Evolutionary conservation across 2,888 invertebrate genomes (phyloP).

Genomic region (Phoenoteleia sp.): DNA sequence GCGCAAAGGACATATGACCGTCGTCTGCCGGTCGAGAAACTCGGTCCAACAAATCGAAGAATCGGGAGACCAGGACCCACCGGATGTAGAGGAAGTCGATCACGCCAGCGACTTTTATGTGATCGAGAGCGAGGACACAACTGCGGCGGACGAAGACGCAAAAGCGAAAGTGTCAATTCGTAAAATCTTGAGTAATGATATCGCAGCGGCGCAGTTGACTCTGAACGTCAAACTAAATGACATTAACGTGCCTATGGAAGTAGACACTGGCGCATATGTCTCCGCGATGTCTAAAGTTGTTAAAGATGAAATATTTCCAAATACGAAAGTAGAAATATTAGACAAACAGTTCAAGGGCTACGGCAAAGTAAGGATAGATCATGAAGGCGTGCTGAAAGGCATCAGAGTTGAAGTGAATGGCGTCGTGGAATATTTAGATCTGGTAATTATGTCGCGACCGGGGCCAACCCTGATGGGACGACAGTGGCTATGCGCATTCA

Average conservation of each 20-base stretch:
- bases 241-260: constrained; percentile 65
- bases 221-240: constrained; percentile 59
- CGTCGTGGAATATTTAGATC: constrained; percentile 27
- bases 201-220: constrained; percentile 6
- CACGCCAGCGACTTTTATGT: no score
- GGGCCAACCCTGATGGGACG: constrained; percentile 75
- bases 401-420: constrained; percentile 64
- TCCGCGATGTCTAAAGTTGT: constrained; percentile 62
- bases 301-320: constrained; percentile 65
- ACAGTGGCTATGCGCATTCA: constrained; percentile 75
- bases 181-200: background rate
- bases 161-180: background rate
- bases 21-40: background rate
- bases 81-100: background rate
- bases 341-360: constrained; percentile 61
- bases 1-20: background rate
- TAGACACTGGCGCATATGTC: constrained; percentile 73
- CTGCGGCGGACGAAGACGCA: background rate
- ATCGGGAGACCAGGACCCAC: background rate
- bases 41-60: background rate
- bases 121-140: background rate
- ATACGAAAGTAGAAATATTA: constrained; percentile 38
- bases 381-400: constrained; percentile 48
- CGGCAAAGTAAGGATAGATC: constrained; percentile 59
- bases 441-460: constrained; percentile 67